Evolutionary conservation across 2,113 vertebrate species (phyloP).

Genomic region (Ciconia stormi): DNA sequence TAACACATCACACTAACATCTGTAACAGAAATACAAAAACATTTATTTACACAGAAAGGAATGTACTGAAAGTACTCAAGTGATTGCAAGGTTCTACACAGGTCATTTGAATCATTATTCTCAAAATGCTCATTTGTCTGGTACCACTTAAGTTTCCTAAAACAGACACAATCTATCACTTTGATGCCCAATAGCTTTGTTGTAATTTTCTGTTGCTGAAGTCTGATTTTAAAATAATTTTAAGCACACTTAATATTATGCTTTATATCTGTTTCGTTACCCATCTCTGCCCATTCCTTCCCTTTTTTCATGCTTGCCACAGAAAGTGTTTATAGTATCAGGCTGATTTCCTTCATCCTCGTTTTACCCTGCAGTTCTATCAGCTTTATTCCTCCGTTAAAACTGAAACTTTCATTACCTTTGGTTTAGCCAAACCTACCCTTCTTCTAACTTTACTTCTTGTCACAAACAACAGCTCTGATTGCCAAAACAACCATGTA

Average conservation of each 20-base stretch:
- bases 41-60: neutral
- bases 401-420: neutral
- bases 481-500: neutral
- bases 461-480: neutral
- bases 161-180: constrained; percentile 27
- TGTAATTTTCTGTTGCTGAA: constrained; percentile 20
- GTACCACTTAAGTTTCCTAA: constrained; percentile 17
- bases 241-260: neutral
- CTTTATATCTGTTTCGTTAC: neutral
- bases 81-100: constrained; percentile 23
- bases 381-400: neutral
- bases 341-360: neutral
- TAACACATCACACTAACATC: neutral
- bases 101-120: neutral
- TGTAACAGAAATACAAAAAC: neutral
- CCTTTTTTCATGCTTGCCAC: neutral
- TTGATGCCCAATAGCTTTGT: neutral
- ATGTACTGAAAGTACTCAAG: neutral
- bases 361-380: neutral
- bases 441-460: neutral
- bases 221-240: neutral
- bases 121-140: constrained; percentile 31
- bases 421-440: neutral
- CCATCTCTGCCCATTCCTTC: neutral
- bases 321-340: neutral